Conservation (phyloP, 2,797 vertebrate genomes). For the Chaetophractus vellerosus region DNA sequence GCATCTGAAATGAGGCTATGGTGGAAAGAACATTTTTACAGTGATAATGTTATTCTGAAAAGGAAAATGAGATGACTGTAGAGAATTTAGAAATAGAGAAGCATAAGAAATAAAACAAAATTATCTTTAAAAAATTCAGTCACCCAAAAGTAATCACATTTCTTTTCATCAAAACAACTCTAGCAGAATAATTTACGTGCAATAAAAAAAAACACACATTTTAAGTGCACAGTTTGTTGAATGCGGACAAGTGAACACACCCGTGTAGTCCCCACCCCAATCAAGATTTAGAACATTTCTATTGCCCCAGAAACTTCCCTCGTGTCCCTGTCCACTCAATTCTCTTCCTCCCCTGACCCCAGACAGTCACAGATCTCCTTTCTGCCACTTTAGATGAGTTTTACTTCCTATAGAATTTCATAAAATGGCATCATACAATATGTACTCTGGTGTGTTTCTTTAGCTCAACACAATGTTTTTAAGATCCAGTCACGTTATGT, state of each 20-base stretch:
- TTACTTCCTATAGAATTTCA: not conserved
- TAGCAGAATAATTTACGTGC: not conserved
- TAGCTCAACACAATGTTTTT: not conserved
- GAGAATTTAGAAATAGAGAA: constrained; percentile 54
- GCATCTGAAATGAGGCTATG: not conserved
- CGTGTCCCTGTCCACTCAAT: not conserved
- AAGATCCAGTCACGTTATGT: not conserved
- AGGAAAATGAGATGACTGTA: not conserved
- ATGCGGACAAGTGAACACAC: not conserved
- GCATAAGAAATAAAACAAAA: constrained; percentile 19
- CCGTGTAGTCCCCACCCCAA: not conserved
- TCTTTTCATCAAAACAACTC: constrained; percentile 49
- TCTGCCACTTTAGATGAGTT: constrained; percentile 1
- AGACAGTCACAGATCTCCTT: not conserved
- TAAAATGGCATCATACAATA: not conserved
- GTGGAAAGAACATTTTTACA: not conserved
- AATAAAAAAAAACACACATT: not conserved
- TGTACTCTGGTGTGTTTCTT: not conserved
- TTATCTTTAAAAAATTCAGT: not conserved
- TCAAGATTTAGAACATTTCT: not conserved
- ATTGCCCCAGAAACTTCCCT: not conserved
- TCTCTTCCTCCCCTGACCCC: not conserved
- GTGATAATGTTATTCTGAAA: not conserved
- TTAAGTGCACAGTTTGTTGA: not conserved
- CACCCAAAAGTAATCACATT: not conserved